A percentile compares a stretch with the other conserved stretches of the same genome.
Evolutionary conservation across 2,113 vertebrate genomes (phyloP).

Genomic region (Ophthalmolycus amberensis): DNA sequence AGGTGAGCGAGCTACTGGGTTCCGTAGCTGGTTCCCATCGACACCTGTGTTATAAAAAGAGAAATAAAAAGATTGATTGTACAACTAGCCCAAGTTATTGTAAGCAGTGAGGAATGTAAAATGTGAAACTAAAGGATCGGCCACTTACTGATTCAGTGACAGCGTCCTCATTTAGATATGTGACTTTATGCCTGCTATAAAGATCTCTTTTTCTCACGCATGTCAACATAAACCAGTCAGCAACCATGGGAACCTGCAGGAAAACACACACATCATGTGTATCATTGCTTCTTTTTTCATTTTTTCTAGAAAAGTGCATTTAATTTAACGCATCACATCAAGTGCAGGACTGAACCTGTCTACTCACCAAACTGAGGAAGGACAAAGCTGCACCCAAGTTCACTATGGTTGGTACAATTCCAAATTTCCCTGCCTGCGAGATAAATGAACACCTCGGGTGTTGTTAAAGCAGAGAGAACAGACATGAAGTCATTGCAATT

Average conservation of each 20-base stretch:
- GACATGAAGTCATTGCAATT: neutral
- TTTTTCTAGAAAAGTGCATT: neutral
- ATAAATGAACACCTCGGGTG: neutral
- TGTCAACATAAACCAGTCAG: slow-evolving; percentile 87
- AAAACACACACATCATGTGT: neutral
- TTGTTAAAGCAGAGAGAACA: neutral
- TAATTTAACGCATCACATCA: neutral
- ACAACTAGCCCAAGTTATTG: neutral
- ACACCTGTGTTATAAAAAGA: slow-evolving; percentile 40
- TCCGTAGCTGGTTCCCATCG: slow-evolving; percentile 60
- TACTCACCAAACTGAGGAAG: slow-evolving; percentile 88
- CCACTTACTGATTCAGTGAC: slow-evolving; percentile 80
- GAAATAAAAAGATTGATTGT: neutral
- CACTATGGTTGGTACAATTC: slow-evolving; percentile 90
- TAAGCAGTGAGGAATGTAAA: neutral
- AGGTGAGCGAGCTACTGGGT: slow-evolving; percentile 54
- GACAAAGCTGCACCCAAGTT: slow-evolving; percentile 89
- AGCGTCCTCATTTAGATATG: slow-evolving; percentile 82
- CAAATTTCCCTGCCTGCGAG: slow-evolving; percentile 89
- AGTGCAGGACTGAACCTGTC: neutral
- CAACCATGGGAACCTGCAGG: slow-evolving; percentile 84
- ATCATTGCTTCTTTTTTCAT: neutral
- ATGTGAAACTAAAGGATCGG: neutral
- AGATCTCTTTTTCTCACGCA: slow-evolving; percentile 84
- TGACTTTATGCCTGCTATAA: slow-evolving; percentile 88